Conservation (phyloP, 1,140 invertebrate genomes). For the Drosophila pectinifera region DNA sequence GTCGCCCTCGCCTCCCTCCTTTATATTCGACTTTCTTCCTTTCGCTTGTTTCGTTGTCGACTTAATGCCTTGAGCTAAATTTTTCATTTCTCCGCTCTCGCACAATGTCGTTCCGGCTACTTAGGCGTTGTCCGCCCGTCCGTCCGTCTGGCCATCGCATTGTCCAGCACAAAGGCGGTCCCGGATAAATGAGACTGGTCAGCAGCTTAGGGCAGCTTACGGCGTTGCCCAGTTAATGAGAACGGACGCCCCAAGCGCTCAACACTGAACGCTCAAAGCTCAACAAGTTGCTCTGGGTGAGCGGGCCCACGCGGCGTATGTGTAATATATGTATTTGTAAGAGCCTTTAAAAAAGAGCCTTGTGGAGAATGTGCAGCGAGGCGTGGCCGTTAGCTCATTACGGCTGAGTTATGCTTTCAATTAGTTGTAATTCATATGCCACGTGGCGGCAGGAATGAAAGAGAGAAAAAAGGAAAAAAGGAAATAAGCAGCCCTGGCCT, state of each 20-base stretch:
- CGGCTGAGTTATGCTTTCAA: conserved; percentile 78
- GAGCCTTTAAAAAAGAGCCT: conserved; percentile 25
- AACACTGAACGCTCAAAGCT: conserved; percentile 20
- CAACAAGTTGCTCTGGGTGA: conserved; percentile 62
- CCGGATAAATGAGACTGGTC: conserved; percentile 60
- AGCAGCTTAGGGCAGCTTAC: conserved; percentile 57
- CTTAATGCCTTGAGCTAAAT: conserved; percentile 66
- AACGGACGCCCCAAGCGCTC: neutral
- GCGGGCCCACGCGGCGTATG: conserved; percentile 54
- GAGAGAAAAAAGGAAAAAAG: conserved; percentile 16
- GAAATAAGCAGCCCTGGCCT: conserved; percentile 45
- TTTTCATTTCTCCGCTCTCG: conserved; percentile 65
- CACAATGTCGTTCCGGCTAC: conserved; percentile 60
- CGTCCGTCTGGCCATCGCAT: conserved; percentile 18
- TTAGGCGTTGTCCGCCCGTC: conserved; percentile 40
- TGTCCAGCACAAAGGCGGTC: conserved; percentile 26
- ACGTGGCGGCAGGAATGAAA: conserved; percentile 32
- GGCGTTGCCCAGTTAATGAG: conserved; percentile 53
- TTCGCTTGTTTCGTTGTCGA: conserved; percentile 61
- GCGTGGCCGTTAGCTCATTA: conserved; percentile 61
- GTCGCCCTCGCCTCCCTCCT: conserved; percentile 4
- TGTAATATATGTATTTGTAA: conserved; percentile 45
- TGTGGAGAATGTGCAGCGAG: conserved; percentile 37
- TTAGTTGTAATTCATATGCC: conserved; percentile 77
- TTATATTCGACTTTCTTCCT: conserved; percentile 15